A percentile compares a stretch with the other conserved stretches of the same genome.
Conservation (phyloP, 2,113 vertebrate species). For the Epinephelus fuscoguttatus region DNA sequence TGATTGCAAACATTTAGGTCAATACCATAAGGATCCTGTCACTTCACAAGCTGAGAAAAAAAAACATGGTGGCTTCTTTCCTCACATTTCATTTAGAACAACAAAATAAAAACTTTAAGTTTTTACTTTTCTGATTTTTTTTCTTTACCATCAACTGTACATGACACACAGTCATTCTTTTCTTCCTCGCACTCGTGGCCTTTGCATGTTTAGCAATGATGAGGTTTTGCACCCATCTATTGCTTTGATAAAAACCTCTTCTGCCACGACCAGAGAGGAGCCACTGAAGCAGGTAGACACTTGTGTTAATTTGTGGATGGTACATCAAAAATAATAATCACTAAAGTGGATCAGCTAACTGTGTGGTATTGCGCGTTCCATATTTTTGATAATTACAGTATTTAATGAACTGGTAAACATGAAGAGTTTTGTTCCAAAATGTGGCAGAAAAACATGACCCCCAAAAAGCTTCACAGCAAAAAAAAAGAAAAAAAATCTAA, state of each 20-base stretch:
- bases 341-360: conserved; percentile 48
- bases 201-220: conserved; percentile 51
- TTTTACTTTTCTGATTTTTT: conserved; percentile 23
- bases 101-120: background rate
- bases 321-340: conserved; percentile 33
- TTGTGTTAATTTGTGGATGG: conserved; percentile 30
- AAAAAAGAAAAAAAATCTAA: background rate
- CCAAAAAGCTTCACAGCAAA: background rate
- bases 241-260: conserved; percentile 43
- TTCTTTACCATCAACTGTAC: conserved; percentile 17
- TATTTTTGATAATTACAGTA: conserved; percentile 42
- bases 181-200: conserved; percentile 50
- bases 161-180: conserved; percentile 9
- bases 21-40: conserved; percentile 18
- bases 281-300: conserved; percentile 24
- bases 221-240: conserved; percentile 18
- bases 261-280: conserved; percentile 23
- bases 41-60: conserved; percentile 21
- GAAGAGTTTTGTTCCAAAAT: conserved; percentile 60
- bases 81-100: background rate
- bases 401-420: conserved; percentile 40
- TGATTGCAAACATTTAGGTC: conserved; percentile 8
- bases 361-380: conserved; percentile 24
- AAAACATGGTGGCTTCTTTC: background rate
- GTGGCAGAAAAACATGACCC: conserved; percentile 15